Evolutionary conservation across 2,797 vertebrate species (phyloP), one percentile per base, ranked within the genome.

Genomic region (Glyptemys insculpta): DNA sequence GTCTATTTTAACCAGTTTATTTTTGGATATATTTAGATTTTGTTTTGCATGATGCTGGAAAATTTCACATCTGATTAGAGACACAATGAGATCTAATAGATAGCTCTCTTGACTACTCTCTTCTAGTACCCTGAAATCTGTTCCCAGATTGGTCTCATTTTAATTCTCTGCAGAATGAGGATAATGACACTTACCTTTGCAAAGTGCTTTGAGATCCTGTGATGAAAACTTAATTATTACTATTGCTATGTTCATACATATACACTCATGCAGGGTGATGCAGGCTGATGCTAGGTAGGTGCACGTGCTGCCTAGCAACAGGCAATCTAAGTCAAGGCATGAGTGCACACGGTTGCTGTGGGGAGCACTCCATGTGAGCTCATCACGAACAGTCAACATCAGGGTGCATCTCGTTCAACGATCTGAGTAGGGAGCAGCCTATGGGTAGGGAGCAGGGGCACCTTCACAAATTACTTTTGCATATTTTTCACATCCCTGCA

Each of bases 281-380:
- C 31, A 59, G 21, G 34, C 65, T 68, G 65, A 18, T n/a, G 65
- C 19, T 68, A n/a, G 49, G 9, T 18, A 79, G 81, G 50, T 0
- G 0, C n/a, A 47, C 3, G 16, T 15, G 4, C 1, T 56, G 59
- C 37, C 0, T 0, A 76, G 37, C 14, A 83, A 25, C 34, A 52
- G 82, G 29, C 1, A 1, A 0, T 0, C 7, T 18, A 19, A 80
- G 18, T 57, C 44, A 18, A 27, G 21, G 0, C 44, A n/a, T 4
- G n/a, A 68, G 65, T 68, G n/a, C 34, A 68, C n/a, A 37, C 19
- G 3, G 34, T 68, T 68, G 34, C 65, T 21, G n/a, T 68, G n/a
- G n/a, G n/a, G 16, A 37, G n/a, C n/a, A 68, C 34, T 68, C 52
- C 34, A 37, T 19, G 8, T 37, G 8, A 68, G 65, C 18, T 68